Conservation (phyloP, 2,113 vertebrate species). For the Aleadryas rufinucha region DNA sequence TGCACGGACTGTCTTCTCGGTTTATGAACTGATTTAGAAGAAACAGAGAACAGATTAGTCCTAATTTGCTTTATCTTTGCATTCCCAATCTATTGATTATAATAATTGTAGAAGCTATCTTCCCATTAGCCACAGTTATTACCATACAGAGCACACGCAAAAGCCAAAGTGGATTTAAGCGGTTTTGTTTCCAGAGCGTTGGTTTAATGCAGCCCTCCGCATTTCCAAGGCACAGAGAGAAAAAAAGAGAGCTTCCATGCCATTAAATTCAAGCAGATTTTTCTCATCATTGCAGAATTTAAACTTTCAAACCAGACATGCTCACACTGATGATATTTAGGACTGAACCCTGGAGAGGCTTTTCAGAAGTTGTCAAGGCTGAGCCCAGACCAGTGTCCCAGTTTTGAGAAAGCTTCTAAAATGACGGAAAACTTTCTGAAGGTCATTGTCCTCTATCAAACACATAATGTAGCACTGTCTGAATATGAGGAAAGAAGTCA, state of each 20-base stretch:
- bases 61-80: slow-evolving; percentile 36
- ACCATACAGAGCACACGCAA: background rate
- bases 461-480: background rate
- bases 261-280: background rate
- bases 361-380: slow-evolving; percentile 13
- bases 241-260: background rate
- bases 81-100: slow-evolving; percentile 20
- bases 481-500: background rate
- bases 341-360: slow-evolving; percentile 9
- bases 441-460: slow-evolving; percentile 30
- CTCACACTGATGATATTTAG: slow-evolving; percentile 22
- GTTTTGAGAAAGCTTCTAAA: slow-evolving; percentile 34
- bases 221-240: background rate
- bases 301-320: background rate
- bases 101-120: slow-evolving; percentile 11
- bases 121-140: slow-evolving; percentile 2
- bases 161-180: background rate
- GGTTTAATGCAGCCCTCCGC: background rate
- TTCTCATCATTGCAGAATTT: background rate
- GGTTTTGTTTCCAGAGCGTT: background rate
- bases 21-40: background rate
- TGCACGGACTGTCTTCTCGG: background rate
- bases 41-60: background rate
- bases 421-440: slow-evolving; percentile 44
- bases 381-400: background rate